A percentile compares a stretch with the other conserved stretches of the same genome.
Conservation (phyloP, 2,797 vertebrate species). For the Setipinna tenuifilis region DNA sequence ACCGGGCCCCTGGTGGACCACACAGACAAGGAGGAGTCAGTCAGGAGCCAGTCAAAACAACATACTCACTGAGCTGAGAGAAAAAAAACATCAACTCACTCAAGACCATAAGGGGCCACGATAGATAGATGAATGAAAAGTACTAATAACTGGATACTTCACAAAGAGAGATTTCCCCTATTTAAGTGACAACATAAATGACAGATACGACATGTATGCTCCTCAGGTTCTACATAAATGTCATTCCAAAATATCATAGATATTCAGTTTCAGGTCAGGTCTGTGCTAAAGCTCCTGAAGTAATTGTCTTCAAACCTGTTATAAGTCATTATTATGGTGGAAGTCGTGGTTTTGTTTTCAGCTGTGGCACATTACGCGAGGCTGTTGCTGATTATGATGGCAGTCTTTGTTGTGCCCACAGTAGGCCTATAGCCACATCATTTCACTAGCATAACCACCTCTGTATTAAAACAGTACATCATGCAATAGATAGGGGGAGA, state of each 20-base stretch:
- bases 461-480: not conserved
- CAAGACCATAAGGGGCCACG: not conserved
- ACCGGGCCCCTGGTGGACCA: constrained; percentile 77
- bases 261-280: not conserved
- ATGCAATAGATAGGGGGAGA: not conserved
- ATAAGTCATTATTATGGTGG: not conserved
- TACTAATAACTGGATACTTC: too few relatives aligned
- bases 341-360: not conserved
- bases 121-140: too few relatives aligned
- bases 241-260: not conserved
- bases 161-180: too few relatives aligned
- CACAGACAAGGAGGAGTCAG: not conserved
- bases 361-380: not conserved
- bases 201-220: too few relatives aligned
- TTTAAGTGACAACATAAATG: too few relatives aligned
- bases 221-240: too few relatives aligned
- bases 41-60: not conserved
- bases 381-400: not conserved
- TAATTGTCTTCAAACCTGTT: not conserved
- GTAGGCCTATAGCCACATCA: not conserved
- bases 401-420: not conserved
- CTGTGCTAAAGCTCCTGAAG: not conserved
- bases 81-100: not conserved
- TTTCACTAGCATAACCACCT: not conserved
- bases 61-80: not conserved